Evolutionary conservation across 2,888 invertebrate genomes (phyloP).

Genomic region (Lithophane leautieri): DNA sequence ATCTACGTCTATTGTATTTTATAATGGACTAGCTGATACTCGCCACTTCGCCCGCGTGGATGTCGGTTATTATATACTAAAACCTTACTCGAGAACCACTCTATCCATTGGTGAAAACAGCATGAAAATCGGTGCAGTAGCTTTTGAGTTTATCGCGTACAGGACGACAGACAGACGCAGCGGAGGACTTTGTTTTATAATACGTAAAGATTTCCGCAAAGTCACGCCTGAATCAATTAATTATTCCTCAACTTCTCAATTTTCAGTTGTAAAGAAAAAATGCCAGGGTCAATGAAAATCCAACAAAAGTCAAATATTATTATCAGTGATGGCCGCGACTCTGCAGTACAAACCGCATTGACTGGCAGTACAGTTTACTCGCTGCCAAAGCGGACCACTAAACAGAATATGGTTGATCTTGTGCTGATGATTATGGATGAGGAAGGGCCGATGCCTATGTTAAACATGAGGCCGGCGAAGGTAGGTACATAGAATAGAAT

Average conservation of each 20-base stretch:
- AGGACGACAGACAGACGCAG: too few relatives aligned
- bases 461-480: slow-evolving; percentile 66
- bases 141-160: too few relatives aligned
- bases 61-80: too few relatives aligned
- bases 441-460: slow-evolving; percentile 73
- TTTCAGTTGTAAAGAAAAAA: slow-evolving; percentile 24
- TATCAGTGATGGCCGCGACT: background rate
- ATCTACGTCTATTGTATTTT: too few relatives aligned
- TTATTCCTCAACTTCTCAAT: background rate
- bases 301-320: background rate
- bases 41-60: too few relatives aligned
- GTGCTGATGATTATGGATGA: slow-evolving; percentile 64
- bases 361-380: slow-evolving; percentile 21
- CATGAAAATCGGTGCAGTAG: too few relatives aligned
- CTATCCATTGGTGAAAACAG: too few relatives aligned
- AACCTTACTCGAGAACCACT: too few relatives aligned
- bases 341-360: slow-evolving; percentile 1
- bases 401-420: slow-evolving; percentile 28
- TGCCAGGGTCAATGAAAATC: background rate
- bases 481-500: slow-evolving; percentile 33
- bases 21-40: too few relatives aligned
- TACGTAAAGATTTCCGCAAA: too few relatives aligned
- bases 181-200: too few relatives aligned
- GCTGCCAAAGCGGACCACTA: background rate
- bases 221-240: too few relatives aligned